Evolutionary conservation across 2,888 invertebrate genomes (phyloP), one percentile per base, ranked within the genome.

Genomic region (Pollenia amentaria): DNA sequence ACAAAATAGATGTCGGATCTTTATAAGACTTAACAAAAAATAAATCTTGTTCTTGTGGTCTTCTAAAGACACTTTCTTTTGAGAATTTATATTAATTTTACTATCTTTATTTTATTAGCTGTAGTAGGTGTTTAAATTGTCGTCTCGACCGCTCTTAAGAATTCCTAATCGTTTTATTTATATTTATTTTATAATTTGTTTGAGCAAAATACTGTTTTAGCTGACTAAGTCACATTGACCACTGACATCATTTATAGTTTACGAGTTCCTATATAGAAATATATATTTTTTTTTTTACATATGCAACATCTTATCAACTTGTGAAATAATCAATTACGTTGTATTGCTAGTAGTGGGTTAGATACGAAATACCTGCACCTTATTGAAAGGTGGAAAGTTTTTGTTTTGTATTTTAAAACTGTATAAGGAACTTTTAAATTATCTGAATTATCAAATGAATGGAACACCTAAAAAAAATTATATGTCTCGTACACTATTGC

Each of bases 221-320:
- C n/a, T 78, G 18, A 51, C 16, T 60, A 12, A 79, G 62, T 79
- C 69, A 62, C 29, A 53, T 79, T 62, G 70, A 70, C 44, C 76
- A 29, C 53, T 65, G 76, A 55, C 76, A 76, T 76, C 64, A 76
- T 70, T 55, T 18, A 40, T 69, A 70, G 7, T 70, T 70, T 70
- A 21, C 40, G 42, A 62, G 11, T 51, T 6, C 9, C 60, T 60
- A 10, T 29, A 6, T 16, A 16, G 18, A 16, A 44, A 14, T 18
- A 18, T n/a, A 42, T 14, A 14, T 29, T 51, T 18, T 64, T 64
- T 4, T 14, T 40, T n/a, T 16, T 40, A 14, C 16, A 64, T 29
- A 29, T 40, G 18, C 29, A 64, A 64, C 18, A 48, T 76, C 62
- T 76, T 48, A 78, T 78, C 69, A 78, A n/a, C 1, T 69, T 42